Evolutionary conservation across 1,140 invertebrate genomes (phyloP), one percentile per base, ranked within the genome.

Genomic region (Mylabris phalerata): DNA sequence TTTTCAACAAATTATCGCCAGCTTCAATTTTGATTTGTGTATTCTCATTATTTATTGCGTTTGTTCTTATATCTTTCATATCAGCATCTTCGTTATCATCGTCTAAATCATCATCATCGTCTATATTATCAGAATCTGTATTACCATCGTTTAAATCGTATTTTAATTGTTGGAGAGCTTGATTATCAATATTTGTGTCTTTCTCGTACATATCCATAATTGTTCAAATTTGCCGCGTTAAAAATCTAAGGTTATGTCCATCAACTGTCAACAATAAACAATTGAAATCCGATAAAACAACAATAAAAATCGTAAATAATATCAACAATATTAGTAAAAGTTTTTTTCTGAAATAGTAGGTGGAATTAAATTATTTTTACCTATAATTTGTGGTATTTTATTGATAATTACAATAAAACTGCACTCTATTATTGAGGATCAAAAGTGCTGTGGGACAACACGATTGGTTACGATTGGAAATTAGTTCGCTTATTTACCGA

Each of bases 191-290:
- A 43, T 63, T 58, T 43, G 61, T 59, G 43, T 59, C 50, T 64
- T 71, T 73, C 13, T 65, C 56, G 19, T 71, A 48, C 48, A 71
- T 70, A 61, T 72, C 67, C 69, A 73, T 73, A 60, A 19, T 54
- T 13, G 44, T 50, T 44, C 19, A 4, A 41, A 48, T 45, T 42
- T 48, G 9, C 50, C 45, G 46, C 26, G 4, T 13, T 52, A 27
- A 27, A 24, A 32, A 32, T 32, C 19, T 32, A 7, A 32, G 32
- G 32, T 32, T 32, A 32, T 32, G 32, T 32, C 4, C 32, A 19
- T 19, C 19, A 7, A 7, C 7, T 32, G 32, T 32, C 32, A 32
- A 32, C 4, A 32, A 32, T 7, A 24, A 11, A 24, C n/a, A 44
- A 44, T 11, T 11, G 43, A 44, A 44, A 42, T 42, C 9, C 19